phyloP scores from a whole-genome alignment of 30 jellyfish, hydroid and myxozoan species.

The Phacellophora camtschatica region DNA sequence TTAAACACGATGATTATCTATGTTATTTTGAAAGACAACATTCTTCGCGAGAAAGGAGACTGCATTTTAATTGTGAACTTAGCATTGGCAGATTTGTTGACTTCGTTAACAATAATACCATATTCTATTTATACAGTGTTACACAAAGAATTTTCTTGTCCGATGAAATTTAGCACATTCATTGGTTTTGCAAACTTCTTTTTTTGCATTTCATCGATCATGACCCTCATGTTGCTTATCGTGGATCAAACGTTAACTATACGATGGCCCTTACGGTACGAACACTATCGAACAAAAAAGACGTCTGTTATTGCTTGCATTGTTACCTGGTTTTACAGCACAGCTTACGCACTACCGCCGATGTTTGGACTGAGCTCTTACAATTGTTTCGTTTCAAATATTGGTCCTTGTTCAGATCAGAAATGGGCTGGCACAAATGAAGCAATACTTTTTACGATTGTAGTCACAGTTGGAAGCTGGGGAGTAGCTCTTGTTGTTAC shows the following conservation, averaged over 20 bases:
- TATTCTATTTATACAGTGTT: conserved; percentile 23
- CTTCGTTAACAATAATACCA: conserved; percentile 25
- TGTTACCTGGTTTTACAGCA: conserved; percentile 44
- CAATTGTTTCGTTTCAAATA: conserved; percentile 37
- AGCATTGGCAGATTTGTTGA: conserved; percentile 53
- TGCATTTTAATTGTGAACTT: conserved; percentile 50
- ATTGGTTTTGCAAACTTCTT: conserved; percentile 54
- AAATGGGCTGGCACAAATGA: conserved; percentile 62
- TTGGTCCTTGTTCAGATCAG: conserved; percentile 36
- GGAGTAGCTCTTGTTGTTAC: conserved; percentile 52
- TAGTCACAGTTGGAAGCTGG: conserved; percentile 39
- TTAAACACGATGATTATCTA: conserved; percentile 1
- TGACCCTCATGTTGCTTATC: conserved; percentile 51
- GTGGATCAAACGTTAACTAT: conserved; percentile 40
- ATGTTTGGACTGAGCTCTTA: conserved; percentile 62
- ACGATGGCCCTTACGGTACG: conserved; percentile 45
- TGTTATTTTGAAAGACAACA: conserved; percentile 1
- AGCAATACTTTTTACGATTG: conserved; percentile 14
- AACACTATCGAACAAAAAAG: conserved; percentile 4
- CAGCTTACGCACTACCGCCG: conserved; percentile 62
- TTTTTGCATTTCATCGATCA: conserved; percentile 66
- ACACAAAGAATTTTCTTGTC: background rate
- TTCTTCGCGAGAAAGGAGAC: conserved; percentile 55
- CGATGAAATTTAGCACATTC: background rate
- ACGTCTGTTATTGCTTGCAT: background rate